Evolutionary conservation across 2,113 vertebrate species (phyloP).

Genomic region (Daboia siamensis): DNA sequence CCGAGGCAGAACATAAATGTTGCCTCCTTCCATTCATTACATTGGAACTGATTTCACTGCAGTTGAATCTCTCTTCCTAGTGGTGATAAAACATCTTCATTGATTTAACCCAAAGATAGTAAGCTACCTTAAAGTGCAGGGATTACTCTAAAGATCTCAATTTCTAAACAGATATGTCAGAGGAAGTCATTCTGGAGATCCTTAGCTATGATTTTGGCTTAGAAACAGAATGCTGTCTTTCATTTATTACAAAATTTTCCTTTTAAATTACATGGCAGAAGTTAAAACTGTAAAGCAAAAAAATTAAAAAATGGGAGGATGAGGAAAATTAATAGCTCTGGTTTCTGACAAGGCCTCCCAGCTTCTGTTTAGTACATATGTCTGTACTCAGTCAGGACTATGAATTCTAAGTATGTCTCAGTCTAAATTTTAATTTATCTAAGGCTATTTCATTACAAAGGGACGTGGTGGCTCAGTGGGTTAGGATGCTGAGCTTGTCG

Average conservation of each 20-base stretch:
- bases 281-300: not conserved
- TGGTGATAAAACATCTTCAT: not conserved
- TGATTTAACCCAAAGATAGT: not conserved
- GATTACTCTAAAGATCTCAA: not conserved
- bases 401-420: not conserved
- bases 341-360: not conserved
- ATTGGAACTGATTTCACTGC: not conserved
- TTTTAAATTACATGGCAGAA: not conserved
- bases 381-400: not conserved
- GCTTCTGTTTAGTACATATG: not conserved
- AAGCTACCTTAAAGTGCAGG: not conserved
- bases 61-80: not conserved
- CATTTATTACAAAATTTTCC: not conserved
- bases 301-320: not conserved
- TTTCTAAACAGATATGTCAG: not conserved
- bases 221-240: not conserved
- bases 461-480: no score
- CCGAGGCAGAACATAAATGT: not conserved
- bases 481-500: no score
- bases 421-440: not conserved
- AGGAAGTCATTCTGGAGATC: not conserved
- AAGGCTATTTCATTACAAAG: not conserved
- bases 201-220: not conserved
- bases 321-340: not conserved
- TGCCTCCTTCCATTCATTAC: not conserved